phyloP scores from a whole-genome alignment of 2,888 invertebrate species.

The Lucinisca nassula region DNA sequence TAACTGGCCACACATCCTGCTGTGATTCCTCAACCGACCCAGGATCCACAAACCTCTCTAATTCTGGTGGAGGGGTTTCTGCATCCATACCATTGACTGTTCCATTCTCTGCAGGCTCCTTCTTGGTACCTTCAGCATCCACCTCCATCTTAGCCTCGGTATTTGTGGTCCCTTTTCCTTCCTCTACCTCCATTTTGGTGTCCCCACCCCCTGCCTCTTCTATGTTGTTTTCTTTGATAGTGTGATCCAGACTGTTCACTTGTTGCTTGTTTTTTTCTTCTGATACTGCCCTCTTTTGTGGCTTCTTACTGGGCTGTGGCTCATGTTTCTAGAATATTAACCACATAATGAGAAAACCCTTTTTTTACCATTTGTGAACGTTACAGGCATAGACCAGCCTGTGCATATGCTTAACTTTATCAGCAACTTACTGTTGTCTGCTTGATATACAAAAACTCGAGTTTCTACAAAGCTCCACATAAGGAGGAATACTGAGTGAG shows the following conservation, averaged over 20 bases:
- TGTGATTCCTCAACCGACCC: slow-evolving; percentile 46
- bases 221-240: neutral
- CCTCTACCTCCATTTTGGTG: slow-evolving; percentile 29
- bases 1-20: slow-evolving; percentile 79
- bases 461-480: no score
- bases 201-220: slow-evolving; percentile 4
- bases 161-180: slow-evolving; percentile 55
- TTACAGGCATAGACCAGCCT: no score
- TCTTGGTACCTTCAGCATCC: slow-evolving; percentile 20
- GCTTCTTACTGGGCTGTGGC: neutral
- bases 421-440: no score
- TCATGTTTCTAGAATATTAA: neutral
- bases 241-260: neutral
- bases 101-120: slow-evolving; percentile 1
- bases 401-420: no score
- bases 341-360: no score
- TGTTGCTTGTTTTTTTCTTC: neutral
- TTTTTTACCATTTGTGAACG: no score
- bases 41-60: slow-evolving; percentile 47
- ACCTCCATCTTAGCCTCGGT: slow-evolving; percentile 55
- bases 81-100: slow-evolving; percentile 68
- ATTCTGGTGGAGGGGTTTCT: slow-evolving; percentile 44
- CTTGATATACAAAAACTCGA: no score
- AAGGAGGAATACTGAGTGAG: no score
- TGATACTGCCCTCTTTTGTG: neutral